Evolutionary conservation across 2,113 vertebrate species (phyloP).

Genomic region (Ploceus nigricollis): DNA sequence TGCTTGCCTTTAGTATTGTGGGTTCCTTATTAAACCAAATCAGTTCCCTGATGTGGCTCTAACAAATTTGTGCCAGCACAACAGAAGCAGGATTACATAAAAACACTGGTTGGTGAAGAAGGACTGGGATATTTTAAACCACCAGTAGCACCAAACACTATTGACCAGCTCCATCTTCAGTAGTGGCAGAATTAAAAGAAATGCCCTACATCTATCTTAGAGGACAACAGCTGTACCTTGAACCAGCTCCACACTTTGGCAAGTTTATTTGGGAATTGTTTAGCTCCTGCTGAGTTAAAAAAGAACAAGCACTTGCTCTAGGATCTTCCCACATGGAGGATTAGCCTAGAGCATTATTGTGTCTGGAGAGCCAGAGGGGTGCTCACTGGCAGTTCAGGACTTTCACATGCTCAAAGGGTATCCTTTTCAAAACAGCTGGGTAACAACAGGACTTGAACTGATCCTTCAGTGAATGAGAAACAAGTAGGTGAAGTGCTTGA

Average conservation of each 20-base stretch:
- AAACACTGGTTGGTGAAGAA: neutral
- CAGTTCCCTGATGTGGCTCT: neutral
- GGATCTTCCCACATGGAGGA: accelerated
- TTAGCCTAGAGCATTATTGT: neutral
- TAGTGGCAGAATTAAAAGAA: neutral
- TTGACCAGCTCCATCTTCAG: neutral
- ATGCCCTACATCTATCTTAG: neutral
- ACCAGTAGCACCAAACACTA: neutral
- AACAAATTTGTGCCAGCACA: neutral
- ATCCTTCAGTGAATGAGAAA: neutral
- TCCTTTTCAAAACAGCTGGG: neutral
- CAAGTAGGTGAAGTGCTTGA: neutral
- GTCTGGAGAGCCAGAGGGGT: accelerated
- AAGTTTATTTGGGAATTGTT: neutral
- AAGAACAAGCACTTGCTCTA: neutral
- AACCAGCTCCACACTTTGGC: accelerated
- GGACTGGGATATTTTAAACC: neutral
- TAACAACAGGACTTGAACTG: neutral
- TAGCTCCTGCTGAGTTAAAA: neutral
- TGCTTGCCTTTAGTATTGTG: neutral
- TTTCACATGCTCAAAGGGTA: accelerated
- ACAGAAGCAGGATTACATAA: neutral
- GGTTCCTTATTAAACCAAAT: neutral
- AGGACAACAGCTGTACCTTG: neutral
- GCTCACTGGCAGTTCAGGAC: too few relatives aligned